Conservation (phyloP, 2,113 vertebrate genomes). For the Cebidichthys violaceus region DNA sequence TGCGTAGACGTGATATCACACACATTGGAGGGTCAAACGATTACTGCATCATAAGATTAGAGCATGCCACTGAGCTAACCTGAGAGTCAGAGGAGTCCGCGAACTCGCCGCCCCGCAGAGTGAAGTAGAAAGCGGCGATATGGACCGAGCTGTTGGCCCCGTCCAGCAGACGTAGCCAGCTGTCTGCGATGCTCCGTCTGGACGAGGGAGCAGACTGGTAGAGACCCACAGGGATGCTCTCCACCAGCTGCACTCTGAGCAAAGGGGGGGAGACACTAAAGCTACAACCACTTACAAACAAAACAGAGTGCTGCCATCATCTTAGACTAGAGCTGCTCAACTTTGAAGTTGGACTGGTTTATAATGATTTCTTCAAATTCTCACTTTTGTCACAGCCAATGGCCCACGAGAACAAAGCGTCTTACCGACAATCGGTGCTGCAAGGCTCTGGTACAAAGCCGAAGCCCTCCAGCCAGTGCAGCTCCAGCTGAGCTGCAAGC, state of each 20-base stretch:
- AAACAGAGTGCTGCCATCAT: background rate
- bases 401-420: background rate
- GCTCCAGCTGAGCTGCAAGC: constrained; percentile 75
- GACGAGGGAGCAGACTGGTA: constrained; percentile 30
- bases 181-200: constrained; percentile 72
- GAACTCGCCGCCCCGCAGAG: constrained; percentile 63
- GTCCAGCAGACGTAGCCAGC: constrained; percentile 81
- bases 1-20: background rate
- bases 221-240: constrained; percentile 82
- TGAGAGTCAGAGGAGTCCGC: constrained; percentile 63
- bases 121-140: constrained; percentile 85
- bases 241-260: constrained; percentile 79
- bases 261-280: background rate
- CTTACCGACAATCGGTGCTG: constrained; percentile 82
- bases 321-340: background rate
- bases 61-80: constrained; percentile 53
- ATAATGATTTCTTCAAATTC: too few species aligned
- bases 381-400: background rate
- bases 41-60: background rate
- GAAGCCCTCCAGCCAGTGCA: constrained; percentile 74
- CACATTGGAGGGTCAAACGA: background rate
- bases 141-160: constrained; percentile 79
- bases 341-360: too few species aligned
- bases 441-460: constrained; percentile 64
- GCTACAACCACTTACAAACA: background rate